phyloP scores from a whole-genome alignment of 2,797 vertebrate species.

The Anabacerthia variegaticeps region DNA sequence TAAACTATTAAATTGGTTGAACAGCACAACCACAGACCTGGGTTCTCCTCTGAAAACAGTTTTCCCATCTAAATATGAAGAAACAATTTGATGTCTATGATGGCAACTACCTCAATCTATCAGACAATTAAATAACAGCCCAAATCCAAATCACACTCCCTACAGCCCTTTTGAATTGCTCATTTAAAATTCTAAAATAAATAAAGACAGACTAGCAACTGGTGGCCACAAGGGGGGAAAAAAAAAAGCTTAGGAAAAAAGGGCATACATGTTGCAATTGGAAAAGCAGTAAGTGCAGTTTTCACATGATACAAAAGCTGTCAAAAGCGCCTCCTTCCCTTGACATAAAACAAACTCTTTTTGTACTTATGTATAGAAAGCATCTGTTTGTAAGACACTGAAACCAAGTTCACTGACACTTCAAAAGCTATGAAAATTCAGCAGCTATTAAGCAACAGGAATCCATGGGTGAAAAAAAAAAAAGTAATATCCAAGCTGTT shows the following conservation, averaged over 20 bases:
- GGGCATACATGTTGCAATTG: rapidly evolving
- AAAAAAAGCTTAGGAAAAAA: not conserved
- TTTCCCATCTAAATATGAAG: not conserved
- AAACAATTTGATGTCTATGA: not conserved
- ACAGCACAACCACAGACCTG: not conserved
- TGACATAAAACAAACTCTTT: not conserved
- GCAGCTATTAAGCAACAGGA: not conserved
- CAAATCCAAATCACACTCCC: not conserved
- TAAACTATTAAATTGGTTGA: not conserved
- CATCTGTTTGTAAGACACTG: not conserved
- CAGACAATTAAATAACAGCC: not conserved
- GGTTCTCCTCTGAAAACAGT: not conserved
- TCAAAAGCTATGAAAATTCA: constrained; percentile 4
- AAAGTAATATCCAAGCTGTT: not conserved
- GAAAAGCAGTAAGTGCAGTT: not conserved
- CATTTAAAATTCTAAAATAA: not conserved
- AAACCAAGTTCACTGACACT: not conserved
- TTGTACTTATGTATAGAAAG: not conserved
- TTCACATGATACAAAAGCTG: not conserved
- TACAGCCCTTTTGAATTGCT: not conserved
- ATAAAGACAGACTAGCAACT: not conserved
- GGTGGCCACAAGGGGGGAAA: not conserved
- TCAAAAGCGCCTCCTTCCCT: not conserved
- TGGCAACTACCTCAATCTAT: not conserved
- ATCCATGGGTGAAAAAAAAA: not conserved